Conservation (phyloP, 2,888 invertebrate species). For the Drosophila ustulata region DNA sequence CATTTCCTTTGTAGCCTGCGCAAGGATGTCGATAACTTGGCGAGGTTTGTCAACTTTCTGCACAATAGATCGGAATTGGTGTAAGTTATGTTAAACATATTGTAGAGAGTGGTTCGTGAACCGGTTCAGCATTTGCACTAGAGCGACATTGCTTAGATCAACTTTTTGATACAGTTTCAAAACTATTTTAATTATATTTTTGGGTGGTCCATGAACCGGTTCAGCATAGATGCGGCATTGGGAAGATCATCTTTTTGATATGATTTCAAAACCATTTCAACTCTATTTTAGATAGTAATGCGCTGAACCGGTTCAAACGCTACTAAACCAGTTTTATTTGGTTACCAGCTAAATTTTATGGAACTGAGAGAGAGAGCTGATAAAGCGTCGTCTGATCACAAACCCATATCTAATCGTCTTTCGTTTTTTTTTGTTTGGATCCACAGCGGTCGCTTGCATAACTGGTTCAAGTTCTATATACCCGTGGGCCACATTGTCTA, state of each 20-base stretch:
- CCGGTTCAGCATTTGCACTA: no score
- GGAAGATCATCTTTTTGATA: no score
- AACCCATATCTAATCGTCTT: background rate
- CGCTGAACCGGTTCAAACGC: background rate
- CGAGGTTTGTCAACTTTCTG: conserved; percentile 70
- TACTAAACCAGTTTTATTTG: background rate
- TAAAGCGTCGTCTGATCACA: background rate
- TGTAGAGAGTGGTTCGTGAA: no score
- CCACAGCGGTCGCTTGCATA: conserved; percentile 87
- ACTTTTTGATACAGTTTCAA: no score
- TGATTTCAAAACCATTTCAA: no score
- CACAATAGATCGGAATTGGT: conserved; percentile 69
- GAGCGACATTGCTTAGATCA: no score
- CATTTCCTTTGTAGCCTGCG: conserved; percentile 52
- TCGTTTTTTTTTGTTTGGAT: background rate
- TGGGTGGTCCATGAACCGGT: no score
- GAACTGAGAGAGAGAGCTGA: background rate
- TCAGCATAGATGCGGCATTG: no score
- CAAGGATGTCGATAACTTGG: conserved; percentile 71
- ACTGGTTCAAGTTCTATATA: conserved; percentile 89
- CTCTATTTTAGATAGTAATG: no score
- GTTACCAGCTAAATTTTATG: background rate
- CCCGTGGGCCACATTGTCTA: conserved; percentile 86
- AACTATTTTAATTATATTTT: no score
- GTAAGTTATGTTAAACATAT: conserved; percentile 50